These are phyloP conservation scores for Archivesica marissinica DNA, from an alignment of 1,140 invertebrate species.

Conservation along the genomic window DNA sequence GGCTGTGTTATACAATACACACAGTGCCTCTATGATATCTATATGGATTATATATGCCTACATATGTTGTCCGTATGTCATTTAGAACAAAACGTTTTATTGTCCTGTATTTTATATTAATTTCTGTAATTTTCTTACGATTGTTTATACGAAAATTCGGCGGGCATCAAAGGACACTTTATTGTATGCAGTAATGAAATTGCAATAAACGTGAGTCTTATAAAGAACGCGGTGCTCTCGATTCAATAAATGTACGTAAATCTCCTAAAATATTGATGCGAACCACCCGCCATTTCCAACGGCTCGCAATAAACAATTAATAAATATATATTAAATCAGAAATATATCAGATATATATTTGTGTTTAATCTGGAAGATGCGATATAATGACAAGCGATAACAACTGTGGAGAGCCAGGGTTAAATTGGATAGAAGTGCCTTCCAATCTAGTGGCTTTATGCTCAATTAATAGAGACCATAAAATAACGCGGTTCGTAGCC, in stretches of 20 bases:
- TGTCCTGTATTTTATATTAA: slow-evolving; percentile 46
- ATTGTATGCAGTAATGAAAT: slow-evolving; percentile 38
- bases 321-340: slow-evolving; percentile 50
- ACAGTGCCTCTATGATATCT: too few relatives aligned
- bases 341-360: slow-evolving; percentile 6
- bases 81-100: slow-evolving; percentile 24
- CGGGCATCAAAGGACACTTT: slow-evolving; percentile 44
- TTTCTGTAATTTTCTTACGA: slow-evolving; percentile 50
- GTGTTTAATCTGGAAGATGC: slow-evolving; percentile 6
- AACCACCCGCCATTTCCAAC: slow-evolving; percentile 26
- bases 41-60: not conserved
- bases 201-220: slow-evolving; percentile 51
- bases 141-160: slow-evolving; percentile 53
- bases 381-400: slow-evolving; percentile 41
- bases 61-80: slow-evolving; percentile 48
- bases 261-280: slow-evolving; percentile 25
- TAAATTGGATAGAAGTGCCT: slow-evolving; percentile 58
- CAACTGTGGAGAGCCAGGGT: slow-evolving; percentile 28
- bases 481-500: slow-evolving; percentile 23
- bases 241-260: slow-evolving; percentile 40
- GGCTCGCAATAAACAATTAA: slow-evolving; percentile 57
- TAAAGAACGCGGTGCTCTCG: slow-evolving; percentile 21
- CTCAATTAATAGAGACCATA: slow-evolving; percentile 55
- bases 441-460: slow-evolving; percentile 36
- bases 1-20: too few relatives aligned